Evolutionary conservation across 2,888 invertebrate genomes (phyloP).

Genomic region (Hyppa rectilinea): DNA sequence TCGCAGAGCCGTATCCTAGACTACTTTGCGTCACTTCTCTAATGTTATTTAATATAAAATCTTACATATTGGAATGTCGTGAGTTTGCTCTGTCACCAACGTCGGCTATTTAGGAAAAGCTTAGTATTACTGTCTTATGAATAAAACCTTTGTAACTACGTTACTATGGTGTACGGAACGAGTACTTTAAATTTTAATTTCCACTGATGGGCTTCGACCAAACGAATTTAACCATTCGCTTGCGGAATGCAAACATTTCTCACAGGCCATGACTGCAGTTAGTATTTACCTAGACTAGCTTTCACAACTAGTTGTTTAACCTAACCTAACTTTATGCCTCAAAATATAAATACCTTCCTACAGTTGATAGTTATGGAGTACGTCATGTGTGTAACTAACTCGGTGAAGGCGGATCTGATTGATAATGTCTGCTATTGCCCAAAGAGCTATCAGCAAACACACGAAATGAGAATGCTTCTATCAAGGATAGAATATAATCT

Average conservation of each 20-base stretch:
- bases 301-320: constrained; percentile 1
- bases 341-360: neutral
- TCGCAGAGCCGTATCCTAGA: neutral
- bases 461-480: neutral
- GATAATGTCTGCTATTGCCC: constrained; percentile 8
- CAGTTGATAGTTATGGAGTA: constrained; percentile 3
- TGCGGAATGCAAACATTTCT: too few species aligned
- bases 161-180: too few species aligned
- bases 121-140: too few species aligned
- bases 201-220: too few species aligned
- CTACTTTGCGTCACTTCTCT: neutral
- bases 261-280: too few species aligned
- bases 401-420: constrained; percentile 19
- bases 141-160: too few species aligned
- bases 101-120: too few species aligned
- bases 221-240: too few species aligned
- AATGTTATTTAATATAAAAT: neutral
- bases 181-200: too few species aligned
- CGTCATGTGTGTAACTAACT: constrained; percentile 14
- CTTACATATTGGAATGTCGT: neutral
- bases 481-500: neutral
- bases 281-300: neutral
- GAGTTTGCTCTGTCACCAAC: too few species aligned
- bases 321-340: neutral
- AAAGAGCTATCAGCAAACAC: neutral